phyloP scores from a whole-genome alignment of 1,140 invertebrate genomes.

The Trachymyrmex septentrionalis region DNA sequence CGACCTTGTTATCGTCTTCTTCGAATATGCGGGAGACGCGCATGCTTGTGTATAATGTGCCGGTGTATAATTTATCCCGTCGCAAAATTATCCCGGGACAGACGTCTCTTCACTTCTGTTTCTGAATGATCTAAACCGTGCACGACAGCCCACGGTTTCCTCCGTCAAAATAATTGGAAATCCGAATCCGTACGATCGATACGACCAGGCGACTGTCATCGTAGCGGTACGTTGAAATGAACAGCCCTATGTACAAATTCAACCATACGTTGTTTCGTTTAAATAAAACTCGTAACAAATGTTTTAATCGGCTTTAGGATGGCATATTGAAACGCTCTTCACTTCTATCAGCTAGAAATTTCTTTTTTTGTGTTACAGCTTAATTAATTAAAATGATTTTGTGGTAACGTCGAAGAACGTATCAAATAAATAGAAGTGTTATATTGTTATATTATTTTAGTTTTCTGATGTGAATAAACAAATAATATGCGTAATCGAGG shows the following conservation, averaged over 20 bases:
- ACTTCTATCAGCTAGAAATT: neutral
- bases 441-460: neutral
- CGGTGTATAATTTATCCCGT: conserved; percentile 27
- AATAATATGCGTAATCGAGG: neutral
- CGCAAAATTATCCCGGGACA: conserved; percentile 35
- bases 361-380: neutral
- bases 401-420: neutral
- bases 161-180: conserved; percentile 62
- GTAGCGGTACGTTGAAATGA: conserved; percentile 39
- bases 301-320: conserved; percentile 37
- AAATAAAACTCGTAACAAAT: conserved; percentile 53
- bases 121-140: conserved; percentile 36
- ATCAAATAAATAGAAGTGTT: neutral
- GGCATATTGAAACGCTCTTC: neutral
- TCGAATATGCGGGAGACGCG: neutral
- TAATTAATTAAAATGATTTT: conserved; percentile 19
- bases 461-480: neutral
- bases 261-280: conserved; percentile 52
- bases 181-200: conserved; percentile 30
- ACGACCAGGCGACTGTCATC: conserved; percentile 17
- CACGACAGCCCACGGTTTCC: conserved; percentile 29
- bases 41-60: neutral
- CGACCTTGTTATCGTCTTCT: conserved; percentile 45
- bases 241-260: conserved; percentile 15
- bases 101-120: conserved; percentile 30